Evolutionary conservation across 2,888 invertebrate species (phyloP).

Genomic region (Mycalesis mineus): DNA sequence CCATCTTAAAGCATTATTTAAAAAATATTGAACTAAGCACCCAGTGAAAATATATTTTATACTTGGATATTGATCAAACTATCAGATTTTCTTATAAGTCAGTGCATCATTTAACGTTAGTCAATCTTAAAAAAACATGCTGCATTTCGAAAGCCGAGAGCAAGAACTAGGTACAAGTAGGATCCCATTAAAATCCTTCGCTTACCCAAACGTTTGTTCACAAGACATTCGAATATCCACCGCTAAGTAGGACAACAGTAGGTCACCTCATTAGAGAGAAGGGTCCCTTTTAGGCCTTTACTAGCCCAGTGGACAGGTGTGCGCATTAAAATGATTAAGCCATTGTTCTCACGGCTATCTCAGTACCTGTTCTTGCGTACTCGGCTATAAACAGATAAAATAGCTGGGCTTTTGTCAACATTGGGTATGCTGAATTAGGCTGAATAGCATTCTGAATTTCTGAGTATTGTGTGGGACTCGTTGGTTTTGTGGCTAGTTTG

Average conservation of each 20-base stretch:
- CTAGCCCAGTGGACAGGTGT: conserved; percentile 9
- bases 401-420: neutral
- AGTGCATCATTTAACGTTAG: too few relatives aligned
- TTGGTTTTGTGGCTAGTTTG: too few relatives aligned
- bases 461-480: too few relatives aligned
- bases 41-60: too few relatives aligned
- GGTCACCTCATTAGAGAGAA: conserved; percentile 12
- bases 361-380: conserved; percentile 6
- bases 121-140: too few relatives aligned
- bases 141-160: too few relatives aligned
- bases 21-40: too few relatives aligned
- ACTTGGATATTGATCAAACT: too few relatives aligned
- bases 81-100: too few relatives aligned
- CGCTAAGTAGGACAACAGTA: neutral
- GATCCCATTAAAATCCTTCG: neutral
- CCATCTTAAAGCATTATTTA: too few relatives aligned
- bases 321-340: conserved; percentile 24
- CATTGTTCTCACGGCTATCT: conserved; percentile 22
- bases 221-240: neutral
- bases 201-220: neutral
- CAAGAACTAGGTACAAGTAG: too few relatives aligned
- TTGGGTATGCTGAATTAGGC: neutral
- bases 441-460: too few relatives aligned
- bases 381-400: neutral
- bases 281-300: conserved; percentile 1